phyloP scores from a whole-genome alignment of 2,888 invertebrate species.

The Shargacucullia verbasci region DNA sequence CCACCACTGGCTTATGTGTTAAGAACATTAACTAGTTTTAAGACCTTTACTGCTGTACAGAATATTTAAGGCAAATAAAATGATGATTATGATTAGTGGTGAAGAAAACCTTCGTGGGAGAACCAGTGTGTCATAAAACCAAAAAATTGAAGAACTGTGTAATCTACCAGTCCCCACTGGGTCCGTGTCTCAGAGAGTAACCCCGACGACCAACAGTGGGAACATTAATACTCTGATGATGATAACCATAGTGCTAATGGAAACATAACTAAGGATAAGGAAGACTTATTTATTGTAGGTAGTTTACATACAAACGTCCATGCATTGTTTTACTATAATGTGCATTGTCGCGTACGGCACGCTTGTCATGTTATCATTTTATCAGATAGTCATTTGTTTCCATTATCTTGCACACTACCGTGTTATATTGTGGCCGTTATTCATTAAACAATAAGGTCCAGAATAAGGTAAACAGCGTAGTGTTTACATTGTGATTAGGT shows the following conservation, averaged over 20 bases:
- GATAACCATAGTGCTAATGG: not conserved
- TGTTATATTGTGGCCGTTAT: slow-evolving; percentile 24
- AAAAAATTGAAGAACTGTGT: no score
- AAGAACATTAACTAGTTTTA: no score
- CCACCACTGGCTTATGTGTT: no score
- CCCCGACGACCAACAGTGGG: no score
- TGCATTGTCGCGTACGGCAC: slow-evolving; percentile 32
- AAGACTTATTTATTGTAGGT: slow-evolving; percentile 10
- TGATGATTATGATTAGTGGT: no score
- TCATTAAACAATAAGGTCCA: slow-evolving; percentile 7
- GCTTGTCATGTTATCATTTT: slow-evolving; percentile 41
- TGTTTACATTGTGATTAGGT: slow-evolving; percentile 47
- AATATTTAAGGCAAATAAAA: no score
- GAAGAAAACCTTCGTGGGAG: no score
- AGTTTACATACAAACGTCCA: slow-evolving; percentile 1
- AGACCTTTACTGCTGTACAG: no score
- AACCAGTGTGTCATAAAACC: no score
- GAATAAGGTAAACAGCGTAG: slow-evolving; percentile 6
- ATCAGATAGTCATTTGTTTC: slow-evolving; percentile 49
- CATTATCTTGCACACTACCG: slow-evolving; percentile 43
- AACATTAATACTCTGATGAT: no score
- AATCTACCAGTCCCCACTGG: no score
- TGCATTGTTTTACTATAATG: slow-evolving; percentile 34
- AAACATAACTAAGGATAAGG: not conserved
- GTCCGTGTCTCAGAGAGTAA: no score